Conservation (phyloP, 2,888 invertebrate species). For the Disparrhopalites patrizii region DNA sequence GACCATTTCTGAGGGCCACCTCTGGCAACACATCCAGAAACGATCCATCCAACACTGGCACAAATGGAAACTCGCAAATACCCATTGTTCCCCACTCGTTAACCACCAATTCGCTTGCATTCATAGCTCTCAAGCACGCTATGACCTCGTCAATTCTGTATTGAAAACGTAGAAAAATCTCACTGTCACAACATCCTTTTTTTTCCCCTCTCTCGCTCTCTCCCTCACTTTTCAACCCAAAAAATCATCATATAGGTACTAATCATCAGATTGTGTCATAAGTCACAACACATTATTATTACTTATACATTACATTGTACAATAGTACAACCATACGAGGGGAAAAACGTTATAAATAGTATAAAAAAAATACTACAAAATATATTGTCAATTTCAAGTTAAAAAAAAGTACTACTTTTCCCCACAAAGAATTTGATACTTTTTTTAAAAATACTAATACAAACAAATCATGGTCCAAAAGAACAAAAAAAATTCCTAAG, state of each 20-base stretch:
- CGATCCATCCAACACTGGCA: constrained; percentile 70
- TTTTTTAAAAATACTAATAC: too few relatives aligned
- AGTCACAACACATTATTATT: too few relatives aligned
- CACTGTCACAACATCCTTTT: background rate
- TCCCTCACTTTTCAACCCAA: too few relatives aligned
- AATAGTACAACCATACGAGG: too few relatives aligned
- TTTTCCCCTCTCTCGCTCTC: background rate
- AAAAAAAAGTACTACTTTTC: too few relatives aligned
- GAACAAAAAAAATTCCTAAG: too few relatives aligned
- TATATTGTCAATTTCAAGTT: background rate
- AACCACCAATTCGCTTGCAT: constrained; percentile 69
- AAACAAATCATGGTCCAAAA: too few relatives aligned
- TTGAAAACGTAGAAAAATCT: constrained; percentile 7
- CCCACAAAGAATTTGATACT: too few relatives aligned
- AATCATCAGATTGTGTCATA: too few relatives aligned
- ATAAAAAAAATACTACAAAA: background rate
- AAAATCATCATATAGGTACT: too few relatives aligned
- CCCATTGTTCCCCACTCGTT: constrained; percentile 81
- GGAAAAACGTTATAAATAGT: too few relatives aligned
- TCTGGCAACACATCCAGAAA: constrained; percentile 82
- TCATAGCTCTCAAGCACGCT: constrained; percentile 71
- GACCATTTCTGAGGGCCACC: constrained; percentile 63
- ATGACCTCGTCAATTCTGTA: constrained; percentile 53
- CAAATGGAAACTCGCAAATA: constrained; percentile 87
- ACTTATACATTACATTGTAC: too few relatives aligned